Evolutionary conservation across 2,797 vertebrate genomes (phyloP).

Genomic region (Eulemur mongoz): DNA sequence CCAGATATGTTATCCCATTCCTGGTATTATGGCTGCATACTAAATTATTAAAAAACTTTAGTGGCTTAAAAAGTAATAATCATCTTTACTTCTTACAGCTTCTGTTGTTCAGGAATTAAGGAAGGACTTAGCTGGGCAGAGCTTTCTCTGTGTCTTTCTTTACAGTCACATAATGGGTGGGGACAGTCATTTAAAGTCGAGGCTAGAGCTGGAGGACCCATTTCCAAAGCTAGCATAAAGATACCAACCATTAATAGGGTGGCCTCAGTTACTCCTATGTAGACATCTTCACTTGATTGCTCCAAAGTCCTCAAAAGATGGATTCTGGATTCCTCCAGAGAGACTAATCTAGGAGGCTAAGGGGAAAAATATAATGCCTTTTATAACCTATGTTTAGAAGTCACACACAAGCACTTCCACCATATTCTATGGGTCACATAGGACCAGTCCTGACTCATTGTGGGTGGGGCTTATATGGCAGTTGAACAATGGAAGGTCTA

Average conservation of each 20-base stretch:
- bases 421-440: neutral
- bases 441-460: neutral
- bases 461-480: neutral
- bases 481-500: neutral
- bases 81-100: neutral
- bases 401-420: neutral
- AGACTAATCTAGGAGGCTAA: neutral
- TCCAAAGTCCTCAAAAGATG: neutral
- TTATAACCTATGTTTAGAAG: neutral
- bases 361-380: neutral
- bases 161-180: neutral
- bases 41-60: neutral
- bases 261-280: neutral
- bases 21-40: neutral
- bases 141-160: neutral
- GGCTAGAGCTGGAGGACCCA: neutral
- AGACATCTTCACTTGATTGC: neutral
- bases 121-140: neutral
- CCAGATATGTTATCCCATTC: neutral
- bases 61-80: neutral
- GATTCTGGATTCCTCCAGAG: neutral
- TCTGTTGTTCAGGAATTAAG: neutral
- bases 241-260: neutral
- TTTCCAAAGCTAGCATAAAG: neutral
- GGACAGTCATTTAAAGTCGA: neutral